phyloP scores from a whole-genome alignment of 2,113 vertebrate species.

The Tricholaema leucomelas region DNA sequence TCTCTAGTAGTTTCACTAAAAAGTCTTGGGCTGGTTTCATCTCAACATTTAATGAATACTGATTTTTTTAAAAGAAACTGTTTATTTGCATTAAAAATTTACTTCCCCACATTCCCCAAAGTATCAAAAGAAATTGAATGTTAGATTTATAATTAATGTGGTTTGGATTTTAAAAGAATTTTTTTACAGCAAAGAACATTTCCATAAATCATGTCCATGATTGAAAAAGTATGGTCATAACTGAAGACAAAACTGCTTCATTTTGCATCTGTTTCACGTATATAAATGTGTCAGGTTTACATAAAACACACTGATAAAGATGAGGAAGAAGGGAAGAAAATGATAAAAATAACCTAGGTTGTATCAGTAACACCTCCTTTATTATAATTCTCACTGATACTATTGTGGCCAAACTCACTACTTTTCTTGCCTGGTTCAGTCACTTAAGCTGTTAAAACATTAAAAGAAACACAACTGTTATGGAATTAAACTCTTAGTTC shows the following conservation, averaged over 20 bases:
- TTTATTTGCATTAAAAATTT: slow-evolving; percentile 57
- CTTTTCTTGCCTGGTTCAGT: slow-evolving; percentile 35
- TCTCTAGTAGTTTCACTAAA: slow-evolving; percentile 15
- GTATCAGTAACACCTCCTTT: slow-evolving; percentile 68
- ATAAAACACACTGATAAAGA: slow-evolving; percentile 78
- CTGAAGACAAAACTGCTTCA: slow-evolving; percentile 71
- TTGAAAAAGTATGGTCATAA: slow-evolving; percentile 77
- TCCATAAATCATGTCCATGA: slow-evolving; percentile 79
- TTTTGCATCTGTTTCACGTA: slow-evolving; percentile 81
- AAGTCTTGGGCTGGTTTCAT: slow-evolving; percentile 48
- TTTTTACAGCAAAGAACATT: slow-evolving; percentile 72
- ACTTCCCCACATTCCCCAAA: slow-evolving; percentile 52
- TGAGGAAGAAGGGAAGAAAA: slow-evolving; percentile 73
- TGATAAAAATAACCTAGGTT: slow-evolving; percentile 70
- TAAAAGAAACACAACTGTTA: not conserved
- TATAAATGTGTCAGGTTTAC: slow-evolving; percentile 79
- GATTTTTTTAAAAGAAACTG: slow-evolving; percentile 64
- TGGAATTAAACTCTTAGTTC: not conserved
- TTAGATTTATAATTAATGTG: slow-evolving; percentile 76
- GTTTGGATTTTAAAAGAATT: slow-evolving; percentile 66
- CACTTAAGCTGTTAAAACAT: slow-evolving; percentile 24
- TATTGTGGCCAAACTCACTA: slow-evolving; percentile 38
- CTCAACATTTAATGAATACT: slow-evolving; percentile 61
- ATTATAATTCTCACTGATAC: slow-evolving; percentile 64
- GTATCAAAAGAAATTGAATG: slow-evolving; percentile 53